Base-by-base conservation (phyloP, 2,797 vertebrate genomes). In the Serranus cabrilla region DNA sequence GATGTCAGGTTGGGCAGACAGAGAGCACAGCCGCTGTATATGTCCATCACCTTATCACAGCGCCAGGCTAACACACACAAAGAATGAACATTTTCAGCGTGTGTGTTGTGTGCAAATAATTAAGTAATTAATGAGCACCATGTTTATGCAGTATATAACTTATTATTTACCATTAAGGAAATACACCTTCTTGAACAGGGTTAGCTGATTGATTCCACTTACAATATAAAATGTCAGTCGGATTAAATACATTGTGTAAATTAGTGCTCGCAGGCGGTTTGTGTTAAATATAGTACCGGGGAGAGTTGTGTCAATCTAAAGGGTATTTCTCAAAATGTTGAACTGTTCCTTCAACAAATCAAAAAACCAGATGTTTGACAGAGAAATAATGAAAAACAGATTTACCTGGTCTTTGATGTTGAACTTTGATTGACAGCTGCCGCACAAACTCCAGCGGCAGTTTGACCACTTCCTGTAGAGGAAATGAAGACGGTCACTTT, bases 1-100 rank as follows among this genome's bases (percentile, higher is more conserved):
- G 96, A 94, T 13, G 98, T 98, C 50, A 99, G 95, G 81, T 99
- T 98, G 61, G 98, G 98, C 89, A 99, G 96, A 93, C 97, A 98
- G 90, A 99, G 94, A 4, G 98, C 97, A 7, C 97, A 99, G 62
- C 98, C 97, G 40, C 98, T 99, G 67, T 96, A 96, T 13, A 96
- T 96, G 90, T 99, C 98, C 96, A 99, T 96, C 75, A 98, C 97
- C 88, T 99, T 99, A 75, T 98, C 96, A 86, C 98, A 98, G 80
- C 98, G 97, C 86, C 97, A 97, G 55, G 95, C 98, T 99, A 87
- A 62, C 7, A 47, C 18, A 72, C 55, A 57, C 52, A 88, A 49
- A 69, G 0, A 67, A 17, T 51, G 1, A 20, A 34, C 17, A 49
- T 43, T 18, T 47, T 37, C 14, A 47, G 4, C 20, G 7, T 1